Conservation (phyloP, 2,113 vertebrate species). For the Manacus vitellinus region DNA sequence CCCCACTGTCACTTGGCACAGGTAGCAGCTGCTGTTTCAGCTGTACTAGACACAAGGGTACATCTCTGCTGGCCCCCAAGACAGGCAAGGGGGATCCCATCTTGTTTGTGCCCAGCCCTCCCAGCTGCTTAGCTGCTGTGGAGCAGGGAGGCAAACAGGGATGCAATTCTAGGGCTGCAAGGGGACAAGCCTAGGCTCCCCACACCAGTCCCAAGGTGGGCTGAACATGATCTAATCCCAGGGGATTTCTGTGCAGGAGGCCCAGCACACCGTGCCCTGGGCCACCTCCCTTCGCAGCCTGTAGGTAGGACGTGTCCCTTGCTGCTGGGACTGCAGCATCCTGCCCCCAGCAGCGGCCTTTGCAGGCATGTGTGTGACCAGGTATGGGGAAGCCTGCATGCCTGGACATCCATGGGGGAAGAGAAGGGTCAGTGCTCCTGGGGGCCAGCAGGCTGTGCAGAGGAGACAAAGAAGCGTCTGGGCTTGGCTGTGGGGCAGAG, state of each 20-base stretch:
- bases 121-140: not conserved
- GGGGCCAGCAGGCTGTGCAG: not conserved
- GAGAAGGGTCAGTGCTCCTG: not conserved
- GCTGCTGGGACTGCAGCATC: not conserved
- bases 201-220: not conserved
- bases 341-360: not conserved
- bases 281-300: not conserved
- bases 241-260: not conserved
- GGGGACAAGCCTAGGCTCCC: not conserved
- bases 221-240: not conserved
- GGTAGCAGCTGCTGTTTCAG: not conserved
- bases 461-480: not conserved
- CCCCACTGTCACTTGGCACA: not conserved
- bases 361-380: not conserved
- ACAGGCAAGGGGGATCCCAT: not conserved
- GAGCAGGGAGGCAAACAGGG: not conserved
- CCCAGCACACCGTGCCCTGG: not conserved
- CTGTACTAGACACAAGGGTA: not conserved
- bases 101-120: not conserved
- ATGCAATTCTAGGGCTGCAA: not conserved
- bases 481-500: not conserved
- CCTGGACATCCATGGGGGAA: not conserved
- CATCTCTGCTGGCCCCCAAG: rapidly evolving
- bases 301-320: not conserved
- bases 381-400: not conserved